Percentiles rank a stretch among this genome's conserved stretches.
phyloP scores from a whole-genome alignment of 2,113 vertebrate species.

The Cranoglanis bouderius region DNA sequence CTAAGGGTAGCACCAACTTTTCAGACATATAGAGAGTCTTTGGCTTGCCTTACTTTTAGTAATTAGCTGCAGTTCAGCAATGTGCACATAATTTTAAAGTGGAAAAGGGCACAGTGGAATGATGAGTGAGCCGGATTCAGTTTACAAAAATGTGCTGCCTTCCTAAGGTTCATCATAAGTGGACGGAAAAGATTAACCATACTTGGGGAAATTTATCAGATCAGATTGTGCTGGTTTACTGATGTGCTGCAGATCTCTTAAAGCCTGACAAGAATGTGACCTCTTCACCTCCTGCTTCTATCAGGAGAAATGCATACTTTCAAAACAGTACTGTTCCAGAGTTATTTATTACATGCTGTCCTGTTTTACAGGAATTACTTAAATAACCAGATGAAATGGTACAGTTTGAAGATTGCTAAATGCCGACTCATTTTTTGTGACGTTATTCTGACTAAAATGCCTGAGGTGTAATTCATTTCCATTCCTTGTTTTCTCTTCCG shows the following conservation, averaged over 20 bases:
- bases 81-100: not conserved
- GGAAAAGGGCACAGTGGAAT: conserved; percentile 35
- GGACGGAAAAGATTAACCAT: not conserved
- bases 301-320: not conserved
- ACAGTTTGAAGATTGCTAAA: not conserved
- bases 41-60: not conserved
- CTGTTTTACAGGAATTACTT: not conserved
- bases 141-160: conserved; percentile 50
- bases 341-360: not conserved
- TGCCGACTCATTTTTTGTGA: not conserved
- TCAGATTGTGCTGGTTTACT: not conserved
- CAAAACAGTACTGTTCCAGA: not conserved
- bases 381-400: too few relatives aligned
- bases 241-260: conserved; percentile 2
- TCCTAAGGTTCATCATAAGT: conserved; percentile 21
- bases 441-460: not conserved
- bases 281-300: conserved; percentile 3
- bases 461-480: conserved; percentile 4
- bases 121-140: conserved; percentile 49
- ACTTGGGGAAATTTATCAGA: not conserved
- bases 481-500: not conserved
- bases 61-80: not conserved
- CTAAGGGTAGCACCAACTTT: not conserved
- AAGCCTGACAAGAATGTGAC: conserved; percentile 45
- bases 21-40: not conserved